These are phyloP conservation scores for Scleropages formosus DNA, from an alignment of 2,797 vertebrate genomes.

Conservation along the genomic window DNA sequence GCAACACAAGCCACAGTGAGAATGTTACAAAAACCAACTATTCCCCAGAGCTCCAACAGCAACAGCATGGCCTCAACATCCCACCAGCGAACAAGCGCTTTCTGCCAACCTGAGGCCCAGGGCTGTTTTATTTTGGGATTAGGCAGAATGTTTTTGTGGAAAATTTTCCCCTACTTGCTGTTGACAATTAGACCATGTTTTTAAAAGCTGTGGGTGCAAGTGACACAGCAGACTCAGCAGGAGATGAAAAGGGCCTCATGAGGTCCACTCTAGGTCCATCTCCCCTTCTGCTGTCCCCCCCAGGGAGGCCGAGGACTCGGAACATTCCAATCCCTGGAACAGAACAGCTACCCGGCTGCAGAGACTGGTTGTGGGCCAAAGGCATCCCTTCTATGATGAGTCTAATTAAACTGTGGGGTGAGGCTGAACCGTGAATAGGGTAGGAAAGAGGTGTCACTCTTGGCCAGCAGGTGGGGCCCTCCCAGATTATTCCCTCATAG, in stretches of 20 bases:
- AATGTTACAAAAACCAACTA: background rate
- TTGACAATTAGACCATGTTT: slow-evolving; percentile 29
- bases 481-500: slow-evolving; percentile 37
- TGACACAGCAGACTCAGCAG: background rate
- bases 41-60: background rate
- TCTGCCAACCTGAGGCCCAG: background rate
- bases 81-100: background rate
- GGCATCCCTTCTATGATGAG: slow-evolving; percentile 43
- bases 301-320: slow-evolving; percentile 41
- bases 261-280: background rate
- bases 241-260: background rate
- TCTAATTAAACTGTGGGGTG: slow-evolving; percentile 48
- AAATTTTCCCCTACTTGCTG: slow-evolving; percentile 20
- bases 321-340: slow-evolving; percentile 58
- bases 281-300: slow-evolving; percentile 19
- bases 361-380: slow-evolving; percentile 54
- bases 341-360: slow-evolving; percentile 37
- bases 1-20: background rate
- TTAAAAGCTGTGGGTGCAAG: slow-evolving; percentile 18
- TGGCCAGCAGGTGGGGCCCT: slow-evolving; percentile 41
- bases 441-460: slow-evolving; percentile 33
- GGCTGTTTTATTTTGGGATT: slow-evolving; percentile 26
- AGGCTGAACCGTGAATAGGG: background rate
- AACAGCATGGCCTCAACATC: background rate
- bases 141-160: slow-evolving; percentile 30